phyloP scores from a whole-genome alignment of 2,113 vertebrate genomes.

The Chascanopsetta lugubris region DNA sequence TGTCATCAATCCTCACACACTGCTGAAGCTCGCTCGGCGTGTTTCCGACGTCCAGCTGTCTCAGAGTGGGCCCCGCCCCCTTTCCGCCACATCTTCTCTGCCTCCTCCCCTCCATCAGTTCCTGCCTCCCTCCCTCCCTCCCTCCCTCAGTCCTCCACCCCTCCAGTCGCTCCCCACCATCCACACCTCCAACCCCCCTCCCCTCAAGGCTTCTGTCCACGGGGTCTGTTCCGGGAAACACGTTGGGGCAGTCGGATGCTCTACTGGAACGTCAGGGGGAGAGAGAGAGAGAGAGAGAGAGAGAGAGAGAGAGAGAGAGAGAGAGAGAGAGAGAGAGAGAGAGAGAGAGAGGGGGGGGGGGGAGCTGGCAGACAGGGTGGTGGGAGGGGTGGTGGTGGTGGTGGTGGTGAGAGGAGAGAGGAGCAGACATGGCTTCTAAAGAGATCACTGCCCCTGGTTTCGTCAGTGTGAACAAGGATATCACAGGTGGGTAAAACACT shows the following conservation, averaged over 20 bases:
- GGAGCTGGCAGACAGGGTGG: neutral
- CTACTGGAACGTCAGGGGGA: slow-evolving; percentile 82
- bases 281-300: slow-evolving; percentile 53
- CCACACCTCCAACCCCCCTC: slow-evolving; percentile 42
- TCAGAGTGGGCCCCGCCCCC: neutral
- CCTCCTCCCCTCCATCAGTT: slow-evolving; percentile 31
- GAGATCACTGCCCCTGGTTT: slow-evolving; percentile 77
- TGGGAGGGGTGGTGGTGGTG: slow-evolving; percentile 30
- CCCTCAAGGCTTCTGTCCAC: slow-evolving; percentile 50
- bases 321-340: slow-evolving; percentile 61
- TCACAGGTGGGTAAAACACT: slow-evolving; percentile 77
- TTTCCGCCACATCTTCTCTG: slow-evolving; percentile 1
- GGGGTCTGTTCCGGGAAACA: slow-evolving; percentile 69
- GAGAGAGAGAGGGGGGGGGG: slow-evolving; percentile 15
- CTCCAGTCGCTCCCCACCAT: slow-evolving; percentile 19
- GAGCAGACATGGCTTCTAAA: slow-evolving; percentile 81
- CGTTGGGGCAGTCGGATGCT: slow-evolving; percentile 78
- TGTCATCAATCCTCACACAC: too few relatives aligned
- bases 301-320: slow-evolving; percentile 10
- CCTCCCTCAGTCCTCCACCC: slow-evolving; percentile 11
- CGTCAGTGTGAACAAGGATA: slow-evolving; percentile 76
- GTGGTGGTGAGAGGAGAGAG: slow-evolving; percentile 52
- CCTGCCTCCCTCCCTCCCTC: slow-evolving; percentile 13
- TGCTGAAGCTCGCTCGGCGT: too few relatives aligned
- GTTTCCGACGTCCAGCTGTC: slow-evolving; percentile 54